Conservation (phyloP, 1,140 invertebrate genomes). For the Drosophila littoralis region DNA sequence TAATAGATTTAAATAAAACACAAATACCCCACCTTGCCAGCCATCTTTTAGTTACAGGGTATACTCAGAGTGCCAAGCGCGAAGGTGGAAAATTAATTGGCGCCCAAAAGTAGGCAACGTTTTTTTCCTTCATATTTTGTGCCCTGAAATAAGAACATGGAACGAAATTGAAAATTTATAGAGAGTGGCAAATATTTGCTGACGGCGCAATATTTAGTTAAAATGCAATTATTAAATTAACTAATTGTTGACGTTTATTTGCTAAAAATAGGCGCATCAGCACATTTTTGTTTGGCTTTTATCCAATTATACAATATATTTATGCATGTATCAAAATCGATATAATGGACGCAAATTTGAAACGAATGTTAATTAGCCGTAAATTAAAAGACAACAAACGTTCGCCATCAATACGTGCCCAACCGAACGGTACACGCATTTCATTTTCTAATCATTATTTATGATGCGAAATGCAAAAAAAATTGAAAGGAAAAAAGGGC, state of each 20-base stretch:
- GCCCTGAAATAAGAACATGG: background rate
- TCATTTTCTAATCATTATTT: constrained; percentile 76
- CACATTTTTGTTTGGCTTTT: background rate
- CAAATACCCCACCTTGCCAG: too few species aligned
- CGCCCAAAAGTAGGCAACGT: constrained; percentile 28
- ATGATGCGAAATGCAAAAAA: constrained; percentile 30
- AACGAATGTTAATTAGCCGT: constrained; percentile 34
- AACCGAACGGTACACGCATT: constrained; percentile 41
- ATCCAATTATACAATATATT: background rate
- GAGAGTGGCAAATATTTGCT: background rate
- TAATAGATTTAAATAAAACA: too few species aligned
- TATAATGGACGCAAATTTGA: constrained; percentile 15
- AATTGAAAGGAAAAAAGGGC: background rate
- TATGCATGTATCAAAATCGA: constrained; percentile 1
- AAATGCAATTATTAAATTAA: background rate
- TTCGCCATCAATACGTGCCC: constrained; percentile 14
- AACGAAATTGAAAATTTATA: background rate
- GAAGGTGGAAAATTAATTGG: background rate
- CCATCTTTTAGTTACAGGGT: background rate
- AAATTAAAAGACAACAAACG: constrained; percentile 1
- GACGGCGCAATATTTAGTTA: background rate
- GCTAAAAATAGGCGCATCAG: background rate
- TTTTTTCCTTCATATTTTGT: background rate
- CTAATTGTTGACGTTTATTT: background rate
- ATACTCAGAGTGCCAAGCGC: background rate